Conservation (phyloP, 2,888 invertebrate genomes). For the Eupithecia inturbata region DNA sequence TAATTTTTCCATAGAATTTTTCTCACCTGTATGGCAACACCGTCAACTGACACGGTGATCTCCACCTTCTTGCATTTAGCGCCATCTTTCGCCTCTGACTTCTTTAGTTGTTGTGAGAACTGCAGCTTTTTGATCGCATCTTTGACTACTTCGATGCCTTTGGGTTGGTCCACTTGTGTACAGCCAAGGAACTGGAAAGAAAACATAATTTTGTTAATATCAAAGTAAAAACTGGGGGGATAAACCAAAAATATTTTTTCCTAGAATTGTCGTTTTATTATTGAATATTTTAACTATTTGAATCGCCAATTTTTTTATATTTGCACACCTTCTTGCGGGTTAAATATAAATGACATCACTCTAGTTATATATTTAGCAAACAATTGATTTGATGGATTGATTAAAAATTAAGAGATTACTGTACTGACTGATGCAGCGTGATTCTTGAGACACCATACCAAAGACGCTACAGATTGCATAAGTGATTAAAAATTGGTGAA, state of each 20-base stretch:
- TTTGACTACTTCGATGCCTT: constrained; percentile 98
- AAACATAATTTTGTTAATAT: neutral
- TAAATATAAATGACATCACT: too few relatives aligned
- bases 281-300: too few relatives aligned
- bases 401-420: too few relatives aligned
- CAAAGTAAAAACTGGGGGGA: too few relatives aligned
- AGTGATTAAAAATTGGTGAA: neutral
- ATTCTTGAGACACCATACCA: neutral
- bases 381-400: too few relatives aligned
- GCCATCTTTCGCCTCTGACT: constrained; percentile 95
- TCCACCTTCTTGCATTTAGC: constrained; percentile 96
- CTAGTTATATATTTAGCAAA: too few relatives aligned
- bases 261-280: too few relatives aligned
- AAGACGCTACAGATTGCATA: neutral
- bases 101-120: constrained; percentile 95
- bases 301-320: too few relatives aligned
- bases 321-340: too few relatives aligned
- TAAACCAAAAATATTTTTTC: too few relatives aligned
- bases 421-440: too few relatives aligned
- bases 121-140: constrained; percentile 98
- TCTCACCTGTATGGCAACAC: constrained; percentile 94
- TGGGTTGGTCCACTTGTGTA: constrained; percentile 97
- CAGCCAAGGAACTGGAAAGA: constrained; percentile 93
- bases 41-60: constrained; percentile 98
- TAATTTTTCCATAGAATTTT: too few relatives aligned